Base-by-base conservation (phyloP, 2,797 vertebrate species). In the Psittacula derbiana region DNA sequence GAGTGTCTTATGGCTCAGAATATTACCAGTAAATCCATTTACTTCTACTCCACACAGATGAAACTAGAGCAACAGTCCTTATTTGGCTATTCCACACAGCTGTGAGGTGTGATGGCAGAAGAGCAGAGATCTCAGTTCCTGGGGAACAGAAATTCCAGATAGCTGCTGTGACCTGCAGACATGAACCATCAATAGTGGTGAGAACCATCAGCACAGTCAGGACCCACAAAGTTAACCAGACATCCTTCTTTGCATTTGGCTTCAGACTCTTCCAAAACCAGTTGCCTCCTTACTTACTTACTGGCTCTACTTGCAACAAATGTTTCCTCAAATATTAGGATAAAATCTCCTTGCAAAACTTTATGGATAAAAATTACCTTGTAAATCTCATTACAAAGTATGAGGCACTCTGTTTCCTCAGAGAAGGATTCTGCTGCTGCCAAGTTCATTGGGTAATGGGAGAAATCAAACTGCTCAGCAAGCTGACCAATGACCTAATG, bases 171-270 rank as follows among this genome's bases (percentile, higher is more conserved):
- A 87, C 41, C 41, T 76, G 65, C 80, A 89, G 57, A 58, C 8
- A 7, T 4, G 27, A 92, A 67, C 52, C 36, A 25, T 3, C 1
- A 3, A 6, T 21, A 14, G 16, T 25, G 17, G 50, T 0, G 5
- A 90, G 70, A 80, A 36, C 1, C 0, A 0, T 8, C 71, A 65
- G 53, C 27, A 12, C 0, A 0, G 31, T 1, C 85, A 30, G 17
- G 64, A 46, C 7, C 38, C 0, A 1, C 33, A 67, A 9, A 25
- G 49, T 60, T 71, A 12, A 70, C 18, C 20, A 70, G 36, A 25
- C 21, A 47, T 19, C 50, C 43, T 23, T 52, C 41, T 24, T 47
- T 18, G 62, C 20, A 36, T 24, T 75, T 79, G 40, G 53, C 66
- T 86, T 74, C 6, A 3, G 27, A 88, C 30, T 78, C 33, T 53